Evolutionary conservation across 1,140 invertebrate species (phyloP).

Genomic region (Ceratosolen solmsi): DNA sequence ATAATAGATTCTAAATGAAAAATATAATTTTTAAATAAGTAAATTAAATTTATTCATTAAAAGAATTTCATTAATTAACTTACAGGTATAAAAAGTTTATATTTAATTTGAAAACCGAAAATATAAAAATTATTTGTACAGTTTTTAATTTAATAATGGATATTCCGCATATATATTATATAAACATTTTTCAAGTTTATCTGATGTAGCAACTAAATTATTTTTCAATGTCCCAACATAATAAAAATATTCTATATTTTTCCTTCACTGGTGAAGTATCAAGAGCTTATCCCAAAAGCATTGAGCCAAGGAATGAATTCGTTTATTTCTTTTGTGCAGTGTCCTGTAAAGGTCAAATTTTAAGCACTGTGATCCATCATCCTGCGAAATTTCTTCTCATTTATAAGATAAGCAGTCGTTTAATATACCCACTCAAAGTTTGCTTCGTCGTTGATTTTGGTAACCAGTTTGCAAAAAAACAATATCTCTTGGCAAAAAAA

Average conservation of each 20-base stretch:
- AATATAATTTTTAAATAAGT: too few relatives aligned
- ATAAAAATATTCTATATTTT: background rate
- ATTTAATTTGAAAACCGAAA: too few relatives aligned
- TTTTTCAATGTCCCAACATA: background rate
- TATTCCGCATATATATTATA: too few relatives aligned
- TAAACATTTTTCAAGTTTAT: background rate
- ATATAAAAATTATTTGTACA: too few relatives aligned
- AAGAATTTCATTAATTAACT: too few relatives aligned
- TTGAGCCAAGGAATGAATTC: background rate
- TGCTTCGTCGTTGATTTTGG: too few relatives aligned
- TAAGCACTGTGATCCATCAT: background rate
- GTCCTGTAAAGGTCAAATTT: background rate
- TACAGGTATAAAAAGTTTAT: too few relatives aligned
- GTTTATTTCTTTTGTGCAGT: background rate
- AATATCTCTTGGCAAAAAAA: too few relatives aligned
- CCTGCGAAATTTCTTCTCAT: background rate
- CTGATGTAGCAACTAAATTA: background rate
- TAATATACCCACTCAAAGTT: background rate
- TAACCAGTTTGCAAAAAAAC: too few relatives aligned
- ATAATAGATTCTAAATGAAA: too few relatives aligned
- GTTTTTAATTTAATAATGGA: too few relatives aligned
- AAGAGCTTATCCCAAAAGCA: background rate
- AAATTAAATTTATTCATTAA: too few relatives aligned
- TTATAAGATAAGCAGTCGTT: background rate
- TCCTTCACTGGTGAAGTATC: background rate